A percentile compares a stretch with the other conserved stretches of the same genome.
Conservation (phyloP, 2,113 vertebrate genomes). For the Cricetomys ansorgei region DNA sequence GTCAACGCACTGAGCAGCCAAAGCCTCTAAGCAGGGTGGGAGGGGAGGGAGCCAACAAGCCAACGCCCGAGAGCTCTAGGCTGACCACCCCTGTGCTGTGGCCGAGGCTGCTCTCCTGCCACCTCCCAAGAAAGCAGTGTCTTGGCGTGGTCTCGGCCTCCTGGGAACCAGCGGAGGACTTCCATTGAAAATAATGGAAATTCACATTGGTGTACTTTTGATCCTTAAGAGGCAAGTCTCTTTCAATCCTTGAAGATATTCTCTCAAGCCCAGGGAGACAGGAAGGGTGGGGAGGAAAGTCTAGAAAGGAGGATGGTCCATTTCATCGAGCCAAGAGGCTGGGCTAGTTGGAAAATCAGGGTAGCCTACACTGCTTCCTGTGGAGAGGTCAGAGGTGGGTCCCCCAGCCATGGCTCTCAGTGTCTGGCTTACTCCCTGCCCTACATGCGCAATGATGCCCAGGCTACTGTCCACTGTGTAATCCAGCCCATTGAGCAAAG, state of each 20-base stretch:
- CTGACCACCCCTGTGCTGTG: constrained; percentile 62
- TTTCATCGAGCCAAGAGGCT: constrained; percentile 99
- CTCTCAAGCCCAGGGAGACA: constrained; percentile 72
- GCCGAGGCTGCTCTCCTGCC: constrained; percentile 18
- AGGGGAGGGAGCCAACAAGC: constrained; percentile 55
- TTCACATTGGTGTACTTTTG: constrained; percentile 54
- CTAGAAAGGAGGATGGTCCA: constrained; percentile 99
- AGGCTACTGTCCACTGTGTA: constrained; percentile 93
- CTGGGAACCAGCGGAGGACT: constrained; percentile 48
- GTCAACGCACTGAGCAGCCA: constrained; percentile 68
- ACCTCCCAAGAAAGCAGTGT: constrained; percentile 53
- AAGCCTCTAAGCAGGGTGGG: constrained; percentile 62
- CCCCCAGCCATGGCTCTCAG: constrained; percentile 96
- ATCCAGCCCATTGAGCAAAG: constrained; percentile 95
- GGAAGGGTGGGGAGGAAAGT: constrained; percentile 46
- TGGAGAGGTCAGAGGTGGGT: constrained; percentile 98
- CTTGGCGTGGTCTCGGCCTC: constrained; percentile 31
- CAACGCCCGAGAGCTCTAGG: constrained; percentile 58
- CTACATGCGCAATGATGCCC: constrained; percentile 91
- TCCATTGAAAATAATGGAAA: constrained; percentile 84
- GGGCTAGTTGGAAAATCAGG: constrained; percentile 99
- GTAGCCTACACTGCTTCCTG: constrained; percentile 98
- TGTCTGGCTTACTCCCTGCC: constrained; percentile 93
- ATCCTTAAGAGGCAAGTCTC: constrained; percentile 75
- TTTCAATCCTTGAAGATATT: constrained; percentile 69